These are phyloP conservation scores for Muscicapa comitata DNA, from an alignment of 2,797 vertebrate species.

Conservation along the genomic window DNA sequence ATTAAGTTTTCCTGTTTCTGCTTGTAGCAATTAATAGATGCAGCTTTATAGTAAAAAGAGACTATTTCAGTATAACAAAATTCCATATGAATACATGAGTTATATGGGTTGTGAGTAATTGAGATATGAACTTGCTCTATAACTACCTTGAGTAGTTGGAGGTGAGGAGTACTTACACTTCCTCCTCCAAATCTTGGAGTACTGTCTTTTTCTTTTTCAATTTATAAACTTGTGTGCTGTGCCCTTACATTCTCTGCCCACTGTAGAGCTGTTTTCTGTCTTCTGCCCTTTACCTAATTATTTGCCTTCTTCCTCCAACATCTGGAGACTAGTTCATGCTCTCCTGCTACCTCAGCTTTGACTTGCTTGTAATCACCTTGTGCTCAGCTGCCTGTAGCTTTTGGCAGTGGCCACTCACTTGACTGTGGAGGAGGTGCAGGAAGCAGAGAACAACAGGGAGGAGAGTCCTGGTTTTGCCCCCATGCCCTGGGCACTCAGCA, in stretches of 20 bases:
- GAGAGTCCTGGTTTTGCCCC: background rate
- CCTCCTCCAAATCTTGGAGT: background rate
- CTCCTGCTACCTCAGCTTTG: background rate
- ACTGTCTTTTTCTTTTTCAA: background rate
- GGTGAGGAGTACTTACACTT: background rate
- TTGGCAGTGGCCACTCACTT: rapidly evolving
- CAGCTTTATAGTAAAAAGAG: background rate
- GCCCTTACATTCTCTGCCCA: background rate
- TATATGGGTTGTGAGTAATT: background rate
- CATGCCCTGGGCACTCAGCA: background rate
- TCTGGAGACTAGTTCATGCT: background rate
- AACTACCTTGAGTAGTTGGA: background rate
- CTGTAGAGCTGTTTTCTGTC: background rate
- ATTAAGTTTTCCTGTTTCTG: background rate
- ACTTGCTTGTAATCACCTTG: background rate
- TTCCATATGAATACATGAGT: background rate
- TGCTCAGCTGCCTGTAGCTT: background rate
- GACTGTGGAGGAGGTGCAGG: background rate
- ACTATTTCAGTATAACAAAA: background rate
- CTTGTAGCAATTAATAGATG: background rate
- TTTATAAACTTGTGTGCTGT: background rate
- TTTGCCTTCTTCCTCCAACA: background rate
- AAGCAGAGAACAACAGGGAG: background rate
- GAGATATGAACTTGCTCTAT: background rate
- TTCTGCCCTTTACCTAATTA: background rate